phyloP scores from a whole-genome alignment of 2,797 vertebrate species.

The Okamejei kenojei region DNA sequence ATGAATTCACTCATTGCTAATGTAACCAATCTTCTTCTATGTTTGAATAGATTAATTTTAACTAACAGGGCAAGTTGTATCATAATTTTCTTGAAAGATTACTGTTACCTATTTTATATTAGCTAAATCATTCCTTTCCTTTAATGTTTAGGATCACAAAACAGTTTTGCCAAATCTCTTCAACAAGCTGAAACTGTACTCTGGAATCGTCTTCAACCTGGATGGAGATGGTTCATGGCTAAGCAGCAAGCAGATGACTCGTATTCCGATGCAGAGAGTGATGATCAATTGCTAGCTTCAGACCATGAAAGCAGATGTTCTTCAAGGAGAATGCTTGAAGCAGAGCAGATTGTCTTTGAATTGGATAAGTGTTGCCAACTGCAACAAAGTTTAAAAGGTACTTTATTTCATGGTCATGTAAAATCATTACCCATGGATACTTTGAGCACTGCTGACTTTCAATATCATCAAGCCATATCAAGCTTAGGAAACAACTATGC shows the following conservation, averaged over 20 bases:
- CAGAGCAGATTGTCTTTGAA: constrained; percentile 52
- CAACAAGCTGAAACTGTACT: constrained; percentile 53
- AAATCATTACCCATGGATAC: constrained; percentile 42
- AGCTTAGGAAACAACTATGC: constrained; percentile 49
- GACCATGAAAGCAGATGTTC: constrained; percentile 52
- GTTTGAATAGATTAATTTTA: neutral
- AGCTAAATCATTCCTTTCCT: neutral
- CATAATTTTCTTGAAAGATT: neutral
- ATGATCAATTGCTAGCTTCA: constrained; percentile 49
- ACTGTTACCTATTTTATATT: neutral
- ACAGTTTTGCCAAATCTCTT: constrained; percentile 50
- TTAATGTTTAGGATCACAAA: constrained; percentile 48
- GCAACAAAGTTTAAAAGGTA: constrained; percentile 39
- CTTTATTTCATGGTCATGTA: constrained; percentile 41
- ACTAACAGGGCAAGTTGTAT: neutral
- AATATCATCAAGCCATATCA: constrained; percentile 45
- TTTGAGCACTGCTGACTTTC: constrained; percentile 40
- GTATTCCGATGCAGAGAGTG: constrained; percentile 46
- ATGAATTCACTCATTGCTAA: neutral
- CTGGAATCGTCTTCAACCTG: constrained; percentile 51
- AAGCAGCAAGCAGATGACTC: constrained; percentile 41
- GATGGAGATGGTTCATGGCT: constrained; percentile 50
- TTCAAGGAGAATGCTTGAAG: constrained; percentile 49
- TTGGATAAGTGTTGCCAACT: constrained; percentile 51
- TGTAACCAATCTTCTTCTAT: neutral